Percentiles rank a stretch among this genome's conserved stretches.
phyloP scores from a whole-genome alignment of 2,888 invertebrate species.

The Mystacides longicornis region DNA sequence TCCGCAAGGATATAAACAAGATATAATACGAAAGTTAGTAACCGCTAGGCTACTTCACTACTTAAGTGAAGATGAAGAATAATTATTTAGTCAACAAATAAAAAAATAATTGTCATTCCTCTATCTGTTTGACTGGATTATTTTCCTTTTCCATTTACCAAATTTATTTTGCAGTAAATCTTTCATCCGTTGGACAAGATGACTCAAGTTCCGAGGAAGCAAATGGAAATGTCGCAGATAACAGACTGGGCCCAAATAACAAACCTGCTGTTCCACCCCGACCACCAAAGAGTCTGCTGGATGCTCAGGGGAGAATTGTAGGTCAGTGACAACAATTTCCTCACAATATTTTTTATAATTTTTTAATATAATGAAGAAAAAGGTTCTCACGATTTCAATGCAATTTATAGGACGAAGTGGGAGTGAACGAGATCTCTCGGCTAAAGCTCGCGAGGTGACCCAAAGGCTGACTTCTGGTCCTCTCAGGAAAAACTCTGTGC shows the following conservation, averaged over 20 bases:
- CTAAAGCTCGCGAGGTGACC: slow-evolving; percentile 44
- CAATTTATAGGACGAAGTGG: slow-evolving; percentile 42
- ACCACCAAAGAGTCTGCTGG: slow-evolving; percentile 32
- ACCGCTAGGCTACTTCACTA: too few relatives aligned
- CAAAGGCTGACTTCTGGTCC: slow-evolving; percentile 36
- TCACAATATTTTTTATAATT: neutral
- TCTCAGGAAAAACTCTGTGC: slow-evolving; percentile 19
- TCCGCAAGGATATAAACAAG: too few relatives aligned
- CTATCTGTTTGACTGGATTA: too few relatives aligned
- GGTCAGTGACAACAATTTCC: slow-evolving; percentile 10
- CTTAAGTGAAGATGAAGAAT: too few relatives aligned
- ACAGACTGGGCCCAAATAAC: slow-evolving; percentile 31
- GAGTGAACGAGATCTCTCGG: slow-evolving; percentile 46
- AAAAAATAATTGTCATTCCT: too few relatives aligned
- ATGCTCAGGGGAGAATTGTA: slow-evolving; percentile 19
- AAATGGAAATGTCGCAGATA: slow-evolving; percentile 37
- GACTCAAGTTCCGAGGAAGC: slow-evolving; percentile 76
- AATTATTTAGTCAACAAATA: too few relatives aligned
- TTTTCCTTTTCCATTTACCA: too few relatives aligned
- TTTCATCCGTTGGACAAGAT: slow-evolving; percentile 64
- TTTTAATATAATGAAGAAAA: too few relatives aligned
- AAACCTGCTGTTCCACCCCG: slow-evolving; percentile 58
- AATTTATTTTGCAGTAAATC: slow-evolving; percentile 51
- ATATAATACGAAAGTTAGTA: too few relatives aligned
- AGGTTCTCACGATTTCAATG: neutral